These are phyloP conservation scores for Trichogramma evanescens DNA, from an alignment of 2,888 invertebrate genomes.

Conservation along the genomic window DNA sequence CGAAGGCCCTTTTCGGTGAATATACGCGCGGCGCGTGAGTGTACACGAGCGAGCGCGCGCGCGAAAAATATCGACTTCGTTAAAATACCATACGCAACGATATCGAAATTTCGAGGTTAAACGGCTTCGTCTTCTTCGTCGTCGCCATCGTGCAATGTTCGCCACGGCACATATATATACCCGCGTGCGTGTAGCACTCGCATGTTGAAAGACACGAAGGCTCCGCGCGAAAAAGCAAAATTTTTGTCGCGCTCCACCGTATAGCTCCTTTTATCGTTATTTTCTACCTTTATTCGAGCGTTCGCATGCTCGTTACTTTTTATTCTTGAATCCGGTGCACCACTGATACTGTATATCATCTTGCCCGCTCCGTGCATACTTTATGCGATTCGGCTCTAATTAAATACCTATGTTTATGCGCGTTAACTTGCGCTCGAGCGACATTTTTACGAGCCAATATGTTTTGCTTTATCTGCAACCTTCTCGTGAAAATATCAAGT, in stretches of 20 bases:
- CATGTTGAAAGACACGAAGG: not conserved
- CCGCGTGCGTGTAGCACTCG: slow-evolving; percentile 1
- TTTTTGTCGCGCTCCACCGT: slow-evolving; percentile 1
- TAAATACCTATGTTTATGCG: slow-evolving; percentile 11
- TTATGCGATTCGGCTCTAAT: slow-evolving; percentile 3
- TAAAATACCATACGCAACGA: slow-evolving; percentile 45
- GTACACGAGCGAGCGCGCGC: slow-evolving; percentile 16
- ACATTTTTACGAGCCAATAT: too few species aligned
- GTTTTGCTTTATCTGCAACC: too few species aligned
- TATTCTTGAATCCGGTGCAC: too few species aligned
- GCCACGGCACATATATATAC: not conserved
- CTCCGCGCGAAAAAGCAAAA: slow-evolving; percentile 2
- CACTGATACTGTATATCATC: not conserved
- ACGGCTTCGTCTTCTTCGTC: slow-evolving; percentile 25
- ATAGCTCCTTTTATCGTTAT: not conserved
- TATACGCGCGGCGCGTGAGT: not conserved
- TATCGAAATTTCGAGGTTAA: slow-evolving; percentile 47
- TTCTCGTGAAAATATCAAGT: too few species aligned
- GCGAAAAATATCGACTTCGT: slow-evolving; percentile 45
- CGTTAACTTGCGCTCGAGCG: not conserved
- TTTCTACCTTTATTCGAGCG: not conserved
- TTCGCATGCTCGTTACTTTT: too few species aligned
- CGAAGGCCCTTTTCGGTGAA: not conserved
- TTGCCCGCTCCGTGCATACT: not conserved
- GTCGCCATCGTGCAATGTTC: not conserved